phyloP scores from a whole-genome alignment of 23 tunicate genomes.

The Clavelina lepadiformis region DNA sequence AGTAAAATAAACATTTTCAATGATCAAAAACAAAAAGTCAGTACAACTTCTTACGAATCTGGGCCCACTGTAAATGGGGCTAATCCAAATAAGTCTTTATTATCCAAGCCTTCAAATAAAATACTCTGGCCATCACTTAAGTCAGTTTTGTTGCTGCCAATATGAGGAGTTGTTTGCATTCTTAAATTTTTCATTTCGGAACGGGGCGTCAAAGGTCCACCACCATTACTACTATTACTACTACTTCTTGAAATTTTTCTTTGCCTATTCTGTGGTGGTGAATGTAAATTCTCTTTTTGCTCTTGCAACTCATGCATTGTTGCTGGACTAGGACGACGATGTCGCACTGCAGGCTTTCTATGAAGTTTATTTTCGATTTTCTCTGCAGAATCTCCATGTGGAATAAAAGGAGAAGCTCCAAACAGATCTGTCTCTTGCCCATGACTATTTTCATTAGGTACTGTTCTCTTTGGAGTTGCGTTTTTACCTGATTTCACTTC shows the following conservation, averaged over 20 bases:
- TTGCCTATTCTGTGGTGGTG: not conserved
- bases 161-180: too few relatives aligned
- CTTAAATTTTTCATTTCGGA: constrained; percentile 31
- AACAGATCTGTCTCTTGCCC: constrained; percentile 50
- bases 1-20: too few relatives aligned
- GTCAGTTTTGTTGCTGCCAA: too few relatives aligned
- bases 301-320: constrained; percentile 3
- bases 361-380: not conserved
- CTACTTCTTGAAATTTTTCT: constrained; percentile 52
- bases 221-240: constrained; percentile 79
- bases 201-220: constrained; percentile 33
- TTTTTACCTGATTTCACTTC: not conserved
- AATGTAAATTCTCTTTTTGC: constrained; percentile 21
- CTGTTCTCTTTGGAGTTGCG: not conserved
- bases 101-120: too few relatives aligned
- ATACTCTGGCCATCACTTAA: too few relatives aligned
- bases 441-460: not conserved
- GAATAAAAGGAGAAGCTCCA: constrained; percentile 71
- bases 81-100: constrained; percentile 19
- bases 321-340: constrained; percentile 8
- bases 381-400: constrained; percentile 11
- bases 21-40: too few relatives aligned
- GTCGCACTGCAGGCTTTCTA: constrained; percentile 14
- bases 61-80: constrained; percentile 27
- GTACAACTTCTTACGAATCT: too few relatives aligned